phyloP scores from a whole-genome alignment of 2,888 invertebrate species.

The Noctuana brunneofusca region DNA sequence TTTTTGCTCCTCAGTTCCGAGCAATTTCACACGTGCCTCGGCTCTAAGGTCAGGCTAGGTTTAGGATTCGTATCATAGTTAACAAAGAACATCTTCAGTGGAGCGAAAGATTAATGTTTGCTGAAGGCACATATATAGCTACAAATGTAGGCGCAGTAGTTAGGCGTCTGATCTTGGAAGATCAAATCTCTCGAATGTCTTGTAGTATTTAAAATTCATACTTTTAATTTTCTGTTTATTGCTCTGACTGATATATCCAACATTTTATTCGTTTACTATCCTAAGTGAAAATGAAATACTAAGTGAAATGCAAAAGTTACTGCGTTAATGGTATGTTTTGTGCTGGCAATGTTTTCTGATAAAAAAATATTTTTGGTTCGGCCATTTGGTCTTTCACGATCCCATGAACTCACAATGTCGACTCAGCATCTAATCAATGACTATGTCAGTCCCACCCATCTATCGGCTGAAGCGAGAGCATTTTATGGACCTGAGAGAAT shows the following conservation, averaged over 20 bases:
- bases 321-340: neutral
- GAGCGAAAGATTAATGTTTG: constrained; percentile 2
- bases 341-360: neutral
- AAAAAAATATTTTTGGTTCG: neutral
- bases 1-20: constrained; percentile 30
- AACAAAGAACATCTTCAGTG: constrained; percentile 1
- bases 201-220: too few relatives aligned
- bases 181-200: too few relatives aligned
- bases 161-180: neutral
- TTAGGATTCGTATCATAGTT: neutral
- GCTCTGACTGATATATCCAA: neutral
- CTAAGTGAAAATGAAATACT: too few relatives aligned
- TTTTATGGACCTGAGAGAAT: neutral
- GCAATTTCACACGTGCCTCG: constrained; percentile 27
- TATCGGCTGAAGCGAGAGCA: neutral
- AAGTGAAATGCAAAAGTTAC: neutral
- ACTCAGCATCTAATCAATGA: neutral
- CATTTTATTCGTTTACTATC: neutral
- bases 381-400: neutral
- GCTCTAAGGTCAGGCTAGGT: constrained; percentile 14
- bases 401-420: neutral
- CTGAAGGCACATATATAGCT: too few relatives aligned
- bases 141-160: neutral
- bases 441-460: neutral
- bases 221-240: neutral